A percentile compares a stretch with the other conserved stretches of the same genome.
These are phyloP conservation scores for Columbina picui DNA, from an alignment of 2,113 vertebrate species.

Conservation along the genomic window DNA sequence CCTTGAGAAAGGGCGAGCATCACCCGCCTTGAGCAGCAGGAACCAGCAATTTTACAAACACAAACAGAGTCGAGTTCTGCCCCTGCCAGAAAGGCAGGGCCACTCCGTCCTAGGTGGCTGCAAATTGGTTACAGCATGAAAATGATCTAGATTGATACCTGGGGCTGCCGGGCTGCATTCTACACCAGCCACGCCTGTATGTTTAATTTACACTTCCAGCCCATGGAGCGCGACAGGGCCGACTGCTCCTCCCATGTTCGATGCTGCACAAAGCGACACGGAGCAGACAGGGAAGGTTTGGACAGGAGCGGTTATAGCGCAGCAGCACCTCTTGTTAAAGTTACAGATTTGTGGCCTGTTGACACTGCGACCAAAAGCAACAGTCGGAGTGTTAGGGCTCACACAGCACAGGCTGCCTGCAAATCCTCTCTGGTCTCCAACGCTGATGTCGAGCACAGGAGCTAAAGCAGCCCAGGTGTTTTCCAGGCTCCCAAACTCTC, in stretches of 20 bases:
- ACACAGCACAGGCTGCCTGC: background rate
- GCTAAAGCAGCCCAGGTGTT: background rate
- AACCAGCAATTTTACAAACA: background rate
- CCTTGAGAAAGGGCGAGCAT: background rate
- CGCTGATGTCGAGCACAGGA: too few relatives aligned
- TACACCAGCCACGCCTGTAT: background rate
- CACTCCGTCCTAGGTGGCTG: background rate
- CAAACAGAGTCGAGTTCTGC: background rate
- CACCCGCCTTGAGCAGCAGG: background rate
- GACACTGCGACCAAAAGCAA: background rate
- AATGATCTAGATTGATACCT: background rate
- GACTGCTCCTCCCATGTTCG: background rate
- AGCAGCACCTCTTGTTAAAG: background rate
- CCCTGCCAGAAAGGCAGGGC: background rate
- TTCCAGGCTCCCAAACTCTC: background rate
- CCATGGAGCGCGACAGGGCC: background rate
- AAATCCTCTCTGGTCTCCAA: too few relatives aligned
- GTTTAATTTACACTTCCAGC: background rate
- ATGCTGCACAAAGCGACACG: background rate
- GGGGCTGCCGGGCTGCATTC: background rate
- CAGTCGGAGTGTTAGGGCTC: background rate
- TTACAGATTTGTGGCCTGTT: too few relatives aligned
- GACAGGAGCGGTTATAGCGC: background rate
- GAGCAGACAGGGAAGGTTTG: background rate
- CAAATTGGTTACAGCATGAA: background rate